Conservation (phyloP, 2,797 vertebrate genomes). For the Podarcis lilfordi region DNA sequence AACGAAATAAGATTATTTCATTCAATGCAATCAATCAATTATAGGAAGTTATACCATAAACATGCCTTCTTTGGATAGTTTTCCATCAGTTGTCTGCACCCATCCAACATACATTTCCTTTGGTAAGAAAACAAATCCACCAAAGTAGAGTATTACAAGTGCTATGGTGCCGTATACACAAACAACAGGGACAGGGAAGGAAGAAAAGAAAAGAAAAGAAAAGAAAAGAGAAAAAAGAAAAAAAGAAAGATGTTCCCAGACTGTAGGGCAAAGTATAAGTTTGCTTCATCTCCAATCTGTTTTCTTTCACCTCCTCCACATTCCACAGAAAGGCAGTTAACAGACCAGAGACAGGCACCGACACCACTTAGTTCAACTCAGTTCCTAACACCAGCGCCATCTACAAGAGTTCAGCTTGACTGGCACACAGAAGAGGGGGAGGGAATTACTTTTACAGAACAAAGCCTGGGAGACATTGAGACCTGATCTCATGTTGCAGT, state of each 20-base stretch:
- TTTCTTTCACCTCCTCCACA: slow-evolving; percentile 87
- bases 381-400: slow-evolving; percentile 21
- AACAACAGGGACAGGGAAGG: slow-evolving; percentile 14
- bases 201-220: not conserved
- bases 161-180: slow-evolving; percentile 39
- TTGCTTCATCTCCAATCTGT: slow-evolving; percentile 74
- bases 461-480: not conserved
- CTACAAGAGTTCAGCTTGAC: slow-evolving; percentile 39
- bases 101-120: not conserved
- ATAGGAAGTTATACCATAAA: slow-evolving; percentile 35
- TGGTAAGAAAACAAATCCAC: slow-evolving; percentile 12
- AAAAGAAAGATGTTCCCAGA: slow-evolving; percentile 34
- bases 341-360: slow-evolving; percentile 67
- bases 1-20: slow-evolving; percentile 11
- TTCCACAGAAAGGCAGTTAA: slow-evolving; percentile 75
- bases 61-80: not conserved
- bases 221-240: not conserved
- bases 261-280: slow-evolving; percentile 55
- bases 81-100: not conserved
- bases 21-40: not conserved
- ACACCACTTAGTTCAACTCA: slow-evolving; percentile 35
- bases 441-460: slow-evolving; percentile 24
- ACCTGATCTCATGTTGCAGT: not conserved
- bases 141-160: slow-evolving; percentile 48
- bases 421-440: not conserved